Conservation (phyloP, 2,888 invertebrate genomes). For the Dynastes tityus region DNA sequence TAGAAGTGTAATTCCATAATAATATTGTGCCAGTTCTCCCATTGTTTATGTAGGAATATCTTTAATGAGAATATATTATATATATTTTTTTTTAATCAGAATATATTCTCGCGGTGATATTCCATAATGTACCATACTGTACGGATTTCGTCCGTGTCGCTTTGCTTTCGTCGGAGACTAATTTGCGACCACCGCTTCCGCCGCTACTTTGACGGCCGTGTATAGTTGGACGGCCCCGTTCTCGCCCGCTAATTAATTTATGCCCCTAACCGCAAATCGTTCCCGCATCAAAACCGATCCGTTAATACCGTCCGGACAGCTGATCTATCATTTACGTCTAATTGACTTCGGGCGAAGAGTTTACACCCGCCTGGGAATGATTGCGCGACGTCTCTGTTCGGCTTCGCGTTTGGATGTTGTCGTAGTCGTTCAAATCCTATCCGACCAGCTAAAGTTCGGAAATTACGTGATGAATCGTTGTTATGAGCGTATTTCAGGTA, state of each 20-base stretch:
- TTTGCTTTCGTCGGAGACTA: constrained; percentile 12
- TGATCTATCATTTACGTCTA: constrained; percentile 67
- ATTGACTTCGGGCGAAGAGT: constrained; percentile 62
- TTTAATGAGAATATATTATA: no score
- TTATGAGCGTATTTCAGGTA: no score
- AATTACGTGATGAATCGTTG: no score
- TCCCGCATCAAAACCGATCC: constrained; percentile 64
- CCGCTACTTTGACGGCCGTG: background rate
- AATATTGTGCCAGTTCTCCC: no score
- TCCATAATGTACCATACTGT: no score
- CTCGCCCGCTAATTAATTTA: constrained; percentile 63
- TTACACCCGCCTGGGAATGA: constrained; percentile 20
- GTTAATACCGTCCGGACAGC: constrained; percentile 65
- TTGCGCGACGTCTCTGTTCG: background rate
- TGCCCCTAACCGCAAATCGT: constrained; percentile 62
- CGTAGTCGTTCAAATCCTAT: no score
- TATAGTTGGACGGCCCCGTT: background rate
- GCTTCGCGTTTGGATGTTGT: background rate
- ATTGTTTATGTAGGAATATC: no score
- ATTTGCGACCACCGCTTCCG: background rate
- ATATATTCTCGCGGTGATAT: no score
- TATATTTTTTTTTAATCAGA: no score
- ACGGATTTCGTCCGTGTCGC: background rate
- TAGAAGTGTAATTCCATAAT: no score
- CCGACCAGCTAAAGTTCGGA: no score